phyloP scores from a whole-genome alignment of 2,797 vertebrate genomes.

The Hozukius guyotensis region DNA sequence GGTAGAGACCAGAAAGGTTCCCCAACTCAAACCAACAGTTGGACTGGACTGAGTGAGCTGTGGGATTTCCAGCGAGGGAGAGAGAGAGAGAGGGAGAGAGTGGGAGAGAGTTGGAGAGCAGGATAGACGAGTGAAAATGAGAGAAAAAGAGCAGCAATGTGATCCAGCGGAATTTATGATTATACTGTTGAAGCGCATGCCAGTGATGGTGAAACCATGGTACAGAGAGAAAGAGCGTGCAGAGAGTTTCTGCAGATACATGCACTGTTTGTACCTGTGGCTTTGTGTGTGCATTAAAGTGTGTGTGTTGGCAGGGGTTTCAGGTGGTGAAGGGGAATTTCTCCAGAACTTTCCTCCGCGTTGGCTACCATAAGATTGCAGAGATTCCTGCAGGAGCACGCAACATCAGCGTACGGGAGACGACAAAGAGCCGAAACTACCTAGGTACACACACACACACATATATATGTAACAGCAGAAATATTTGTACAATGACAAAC shows the following conservation, averaged over 20 bases:
- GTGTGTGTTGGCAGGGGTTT: slow-evolving; percentile 63
- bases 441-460: slow-evolving; percentile 66
- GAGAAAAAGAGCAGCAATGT: slow-evolving; percentile 39
- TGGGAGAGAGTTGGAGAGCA: slow-evolving; percentile 18
- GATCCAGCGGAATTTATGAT: slow-evolving; percentile 53
- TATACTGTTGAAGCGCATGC: slow-evolving; percentile 22
- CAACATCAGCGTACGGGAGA: slow-evolving; percentile 79
- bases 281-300: slow-evolving; percentile 23
- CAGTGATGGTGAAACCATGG: slow-evolving; percentile 13
- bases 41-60: slow-evolving; percentile 21
- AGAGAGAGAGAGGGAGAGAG: background rate
- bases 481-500: background rate
- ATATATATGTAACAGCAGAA: background rate
- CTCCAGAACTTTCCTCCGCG: slow-evolving; percentile 67
- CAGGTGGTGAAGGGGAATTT: slow-evolving; percentile 76
- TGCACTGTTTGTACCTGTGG: slow-evolving; percentile 16
- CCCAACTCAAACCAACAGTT: slow-evolving; percentile 63
- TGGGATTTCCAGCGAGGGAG: slow-evolving; percentile 36
- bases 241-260: background rate
- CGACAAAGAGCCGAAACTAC: slow-evolving; percentile 80
- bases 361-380: slow-evolving; percentile 82
- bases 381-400: slow-evolving; percentile 80
- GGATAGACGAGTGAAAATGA: slow-evolving; percentile 19
- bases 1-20: slow-evolving; percentile 24
- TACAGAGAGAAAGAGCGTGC: background rate